Percentiles rank a stretch among this genome's conserved stretches.
Evolutionary conservation across 2,888 invertebrate species (phyloP).

Genomic region (Lasioglossum oenotherae): DNA sequence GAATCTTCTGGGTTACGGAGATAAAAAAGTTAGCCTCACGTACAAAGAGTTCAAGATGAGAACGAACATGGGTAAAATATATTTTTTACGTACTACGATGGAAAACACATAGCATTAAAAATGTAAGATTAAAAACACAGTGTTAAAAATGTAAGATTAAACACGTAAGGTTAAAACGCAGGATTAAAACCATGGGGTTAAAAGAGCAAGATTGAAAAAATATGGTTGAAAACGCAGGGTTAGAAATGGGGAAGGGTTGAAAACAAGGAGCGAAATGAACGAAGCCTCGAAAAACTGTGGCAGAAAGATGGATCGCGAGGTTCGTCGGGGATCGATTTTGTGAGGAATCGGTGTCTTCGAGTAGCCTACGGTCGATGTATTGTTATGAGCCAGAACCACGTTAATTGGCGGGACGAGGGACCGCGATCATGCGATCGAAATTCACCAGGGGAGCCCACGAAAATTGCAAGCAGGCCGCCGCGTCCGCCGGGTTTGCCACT

Average conservation of each 20-base stretch:
- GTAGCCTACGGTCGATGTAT: not conserved
- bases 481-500: conserved; percentile 33
- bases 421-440: conserved; percentile 23
- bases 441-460: conserved; percentile 11
- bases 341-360: not conserved
- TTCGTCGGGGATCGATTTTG: not conserved
- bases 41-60: too few relatives aligned
- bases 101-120: too few relatives aligned
- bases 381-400: not conserved
- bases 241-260: not conserved
- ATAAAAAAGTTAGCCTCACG: too few relatives aligned
- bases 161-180: too few relatives aligned
- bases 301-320: not conserved
- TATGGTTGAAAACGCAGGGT: too few relatives aligned
- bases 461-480: conserved; percentile 43
- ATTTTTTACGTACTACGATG: too few relatives aligned
- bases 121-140: too few relatives aligned
- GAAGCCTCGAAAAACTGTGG: not conserved
- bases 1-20: too few relatives aligned
- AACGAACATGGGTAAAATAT: too few relatives aligned
- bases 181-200: too few relatives aligned
- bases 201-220: too few relatives aligned
- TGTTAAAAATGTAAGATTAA: too few relatives aligned
- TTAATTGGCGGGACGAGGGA: not conserved
- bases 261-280: not conserved